Percentiles rank a stretch among this genome's conserved stretches.
Evolutionary conservation across 2,113 vertebrate species (phyloP).

Genomic region (Sinocyclocheilus grahami): DNA sequence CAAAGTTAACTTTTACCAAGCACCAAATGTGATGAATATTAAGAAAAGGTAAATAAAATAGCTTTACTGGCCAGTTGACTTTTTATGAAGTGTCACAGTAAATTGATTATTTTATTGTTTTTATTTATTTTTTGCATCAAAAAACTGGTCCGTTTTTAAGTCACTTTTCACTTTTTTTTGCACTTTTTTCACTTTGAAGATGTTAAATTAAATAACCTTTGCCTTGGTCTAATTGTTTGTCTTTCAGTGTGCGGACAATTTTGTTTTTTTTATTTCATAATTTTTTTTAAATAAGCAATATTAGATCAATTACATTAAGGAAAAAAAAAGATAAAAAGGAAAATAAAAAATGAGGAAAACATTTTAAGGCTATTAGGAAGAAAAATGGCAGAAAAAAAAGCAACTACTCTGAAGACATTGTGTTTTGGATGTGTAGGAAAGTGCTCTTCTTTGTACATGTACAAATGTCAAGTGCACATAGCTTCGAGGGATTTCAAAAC

Average conservation of each 20-base stretch:
- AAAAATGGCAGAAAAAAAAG: conserved; percentile 21
- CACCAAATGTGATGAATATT: background rate
- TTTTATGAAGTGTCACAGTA: no score
- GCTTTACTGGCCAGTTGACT: background rate
- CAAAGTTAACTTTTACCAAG: background rate
- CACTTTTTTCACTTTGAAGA: no score
- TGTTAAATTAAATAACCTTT: no score
- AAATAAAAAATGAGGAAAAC: background rate
- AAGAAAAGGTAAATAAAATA: background rate
- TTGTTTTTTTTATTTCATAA: no score
- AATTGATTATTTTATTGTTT: no score
- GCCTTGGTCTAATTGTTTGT: no score
- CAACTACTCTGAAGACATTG: background rate
- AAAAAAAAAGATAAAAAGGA: no score
- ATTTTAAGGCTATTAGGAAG: background rate
- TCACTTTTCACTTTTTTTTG: no score
- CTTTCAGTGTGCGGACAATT: no score
- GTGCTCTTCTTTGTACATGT: background rate
- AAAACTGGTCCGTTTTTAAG: no score
- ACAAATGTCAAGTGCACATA: background rate
- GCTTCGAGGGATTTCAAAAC: background rate
- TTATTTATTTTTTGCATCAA: no score
- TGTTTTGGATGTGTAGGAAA: background rate
- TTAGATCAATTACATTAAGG: background rate
- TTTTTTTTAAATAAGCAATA: background rate